Base-by-base conservation (phyloP, 2,888 invertebrate species). In the Branchellion lobata region DNA sequence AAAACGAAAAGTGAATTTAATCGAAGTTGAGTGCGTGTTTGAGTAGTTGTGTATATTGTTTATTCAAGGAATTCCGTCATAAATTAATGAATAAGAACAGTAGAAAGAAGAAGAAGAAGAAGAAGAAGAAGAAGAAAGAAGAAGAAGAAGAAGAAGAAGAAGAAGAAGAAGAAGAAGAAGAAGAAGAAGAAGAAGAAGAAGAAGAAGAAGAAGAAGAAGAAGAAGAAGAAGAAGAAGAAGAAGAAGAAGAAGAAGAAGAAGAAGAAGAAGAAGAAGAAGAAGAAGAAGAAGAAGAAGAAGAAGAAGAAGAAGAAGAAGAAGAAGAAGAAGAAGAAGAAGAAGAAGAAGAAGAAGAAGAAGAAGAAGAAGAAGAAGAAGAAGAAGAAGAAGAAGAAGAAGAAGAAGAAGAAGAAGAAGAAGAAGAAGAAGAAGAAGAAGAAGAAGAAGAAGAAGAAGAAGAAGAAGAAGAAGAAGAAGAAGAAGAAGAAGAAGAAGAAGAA, bases 371-470 rank as follows among this genome's bases (percentile, higher is more conserved):
- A 18, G 11, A 18, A 18, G 47, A 47, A 47, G 8, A 47, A 47
- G 8, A 8, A 47, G 18, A 47, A 14, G 47, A 47, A 47, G 18
- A 14, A 14, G 47, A 8, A 47, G 8, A 47, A 47, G 47, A n/a
- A n/a, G n/a, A n/a, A n/a, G n/a, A n/a, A n/a, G 51, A 51, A 51
- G 51, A 51, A 51, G 51, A 51, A 51, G 51, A 51, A 51, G 51
- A 51, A 51, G 51, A 51, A 51, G 51, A 51, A 51, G 51, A 51
- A 51, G 51, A 51, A 51, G 51, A 51, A 51, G 51, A 51, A 51
- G 51, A 51, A 51, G 51, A 51, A 51, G 51, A 51, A 51, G 51
- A 51, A 51, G 51, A 51, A 51, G 14, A 18, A 51, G 14, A 51
- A 18, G 14, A 51, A 51, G 14, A 51, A 18, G 21, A 51, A 51